These are phyloP conservation scores for Dendrophyllia cribrosa DNA, from an alignment of 64 coral and sea anemone species.

Conservation along the genomic window DNA sequence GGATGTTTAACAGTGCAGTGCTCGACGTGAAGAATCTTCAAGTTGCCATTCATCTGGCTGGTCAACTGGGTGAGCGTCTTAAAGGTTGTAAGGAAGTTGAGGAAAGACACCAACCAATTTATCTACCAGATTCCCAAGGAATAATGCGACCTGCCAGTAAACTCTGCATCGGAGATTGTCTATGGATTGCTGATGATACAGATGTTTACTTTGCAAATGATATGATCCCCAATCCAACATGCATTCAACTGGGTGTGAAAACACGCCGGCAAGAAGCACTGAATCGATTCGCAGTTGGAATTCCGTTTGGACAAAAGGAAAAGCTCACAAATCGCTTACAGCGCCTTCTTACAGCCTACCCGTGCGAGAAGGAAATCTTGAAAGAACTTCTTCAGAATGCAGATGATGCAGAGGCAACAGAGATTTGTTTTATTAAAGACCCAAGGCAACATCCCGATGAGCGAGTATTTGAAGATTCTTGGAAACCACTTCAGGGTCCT, in stretches of 20 bases:
- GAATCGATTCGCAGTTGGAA: background rate
- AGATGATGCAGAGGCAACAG: conserved; percentile 90
- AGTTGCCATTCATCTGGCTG: conserved; percentile 18
- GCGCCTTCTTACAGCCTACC: conserved; percentile 74
- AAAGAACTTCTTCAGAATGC: conserved; percentile 98
- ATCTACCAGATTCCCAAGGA: conserved; percentile 46
- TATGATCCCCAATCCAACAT: conserved; percentile 11
- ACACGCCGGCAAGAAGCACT: conserved; percentile 65
- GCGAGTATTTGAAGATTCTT: conserved; percentile 71
- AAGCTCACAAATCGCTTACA: conserved; percentile 80
- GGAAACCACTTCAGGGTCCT: conserved; percentile 87
- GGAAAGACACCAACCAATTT: conserved; percentile 7
- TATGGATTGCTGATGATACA: conserved; percentile 79
- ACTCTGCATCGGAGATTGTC: conserved; percentile 67
- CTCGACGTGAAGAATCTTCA: conserved; percentile 25
- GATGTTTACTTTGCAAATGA: conserved; percentile 37
- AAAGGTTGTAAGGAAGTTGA: background rate
- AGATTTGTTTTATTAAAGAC: conserved; percentile 84
- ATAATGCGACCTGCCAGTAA: conserved; percentile 45
- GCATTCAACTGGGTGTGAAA: conserved; percentile 58
- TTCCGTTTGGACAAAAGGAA: conserved; percentile 91
- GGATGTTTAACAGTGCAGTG: background rate
- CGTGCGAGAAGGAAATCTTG: conserved; percentile 78
- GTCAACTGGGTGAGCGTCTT: background rate
- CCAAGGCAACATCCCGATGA: conserved; percentile 58